Conservation (phyloP, 2,113 vertebrate species). For the Phodopus roborovskii region DNA sequence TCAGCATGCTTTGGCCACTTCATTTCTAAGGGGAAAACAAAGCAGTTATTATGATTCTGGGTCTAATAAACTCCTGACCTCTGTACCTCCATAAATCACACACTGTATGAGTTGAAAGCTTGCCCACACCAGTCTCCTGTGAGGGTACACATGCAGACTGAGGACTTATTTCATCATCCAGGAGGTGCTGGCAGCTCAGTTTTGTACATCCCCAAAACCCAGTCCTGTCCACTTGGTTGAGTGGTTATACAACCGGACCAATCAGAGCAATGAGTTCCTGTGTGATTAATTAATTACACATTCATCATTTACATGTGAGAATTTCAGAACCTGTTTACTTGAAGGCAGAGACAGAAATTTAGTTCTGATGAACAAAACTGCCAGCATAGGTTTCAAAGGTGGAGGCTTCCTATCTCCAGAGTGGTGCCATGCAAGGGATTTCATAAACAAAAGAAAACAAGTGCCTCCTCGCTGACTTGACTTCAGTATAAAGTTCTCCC, state of each 20-base stretch:
- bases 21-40: constrained; percentile 79
- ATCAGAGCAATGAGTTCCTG: constrained; percentile 66
- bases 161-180: background rate
- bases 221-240: constrained; percentile 51
- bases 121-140: constrained; percentile 61
- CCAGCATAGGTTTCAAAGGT: constrained; percentile 16
- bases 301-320: constrained; percentile 83
- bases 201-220: constrained; percentile 49
- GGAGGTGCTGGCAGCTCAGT: constrained; percentile 64
- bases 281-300: constrained; percentile 77
- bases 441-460: constrained; percentile 51
- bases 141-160: constrained; percentile 71
- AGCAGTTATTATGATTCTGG: constrained; percentile 81
- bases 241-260: constrained; percentile 70
- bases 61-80: constrained; percentile 80
- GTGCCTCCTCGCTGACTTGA: background rate
- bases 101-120: constrained; percentile 70
- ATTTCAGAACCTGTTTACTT: constrained; percentile 69
- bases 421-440: background rate
- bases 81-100: constrained; percentile 80
- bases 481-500: constrained; percentile 18
- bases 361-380: constrained; percentile 40
- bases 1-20: constrained; percentile 81
- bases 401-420: background rate
- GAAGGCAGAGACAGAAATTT: constrained; percentile 66